phyloP scores from a whole-genome alignment of 1,140 invertebrate species.

The Ganaspis sp. region DNA sequence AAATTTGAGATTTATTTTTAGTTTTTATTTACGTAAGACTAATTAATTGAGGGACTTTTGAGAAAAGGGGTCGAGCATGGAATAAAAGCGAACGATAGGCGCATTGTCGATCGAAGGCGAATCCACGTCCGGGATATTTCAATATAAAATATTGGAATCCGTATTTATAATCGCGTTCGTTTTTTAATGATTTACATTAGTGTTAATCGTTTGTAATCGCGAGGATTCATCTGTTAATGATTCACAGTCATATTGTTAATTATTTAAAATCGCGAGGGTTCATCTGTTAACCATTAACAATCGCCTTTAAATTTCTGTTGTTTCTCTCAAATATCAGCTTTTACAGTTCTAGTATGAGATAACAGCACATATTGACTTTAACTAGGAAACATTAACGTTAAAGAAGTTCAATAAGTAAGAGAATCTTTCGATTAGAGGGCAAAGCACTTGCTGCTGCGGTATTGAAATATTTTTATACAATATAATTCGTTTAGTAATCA shows the following conservation, averaged over 20 bases:
- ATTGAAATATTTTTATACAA: slow-evolving; percentile 50
- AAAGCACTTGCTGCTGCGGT: slow-evolving; percentile 51
- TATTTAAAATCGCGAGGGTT: slow-evolving; percentile 4
- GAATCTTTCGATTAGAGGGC: slow-evolving; percentile 42
- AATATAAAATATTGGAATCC: slow-evolving; percentile 7
- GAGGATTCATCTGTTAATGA: not conserved
- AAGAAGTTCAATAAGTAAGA: slow-evolving; percentile 46
- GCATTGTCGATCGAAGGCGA: slow-evolving; percentile 15
- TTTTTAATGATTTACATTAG: slow-evolving; percentile 1
- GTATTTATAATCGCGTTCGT: not conserved
- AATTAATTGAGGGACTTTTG: slow-evolving; percentile 10
- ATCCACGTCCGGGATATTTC: slow-evolving; percentile 3
- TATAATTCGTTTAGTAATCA: slow-evolving; percentile 54
- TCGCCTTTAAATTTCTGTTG: not conserved
- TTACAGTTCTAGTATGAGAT: slow-evolving; percentile 52
- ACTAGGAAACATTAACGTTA: slow-evolving; percentile 45
- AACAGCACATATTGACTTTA: slow-evolving; percentile 46
- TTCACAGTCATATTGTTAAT: too few species aligned
- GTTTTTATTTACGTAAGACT: slow-evolving; percentile 1
- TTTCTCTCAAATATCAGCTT: slow-evolving; percentile 44
- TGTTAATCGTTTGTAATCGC: too few species aligned
- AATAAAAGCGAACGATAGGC: slow-evolving; percentile 24
- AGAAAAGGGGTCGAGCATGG: slow-evolving; percentile 16
- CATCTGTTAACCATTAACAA: not conserved
- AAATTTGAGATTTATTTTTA: not conserved